Evolutionary conservation across 2,888 invertebrate genomes (phyloP).

Genomic region (Epistrophe grossulariae): DNA sequence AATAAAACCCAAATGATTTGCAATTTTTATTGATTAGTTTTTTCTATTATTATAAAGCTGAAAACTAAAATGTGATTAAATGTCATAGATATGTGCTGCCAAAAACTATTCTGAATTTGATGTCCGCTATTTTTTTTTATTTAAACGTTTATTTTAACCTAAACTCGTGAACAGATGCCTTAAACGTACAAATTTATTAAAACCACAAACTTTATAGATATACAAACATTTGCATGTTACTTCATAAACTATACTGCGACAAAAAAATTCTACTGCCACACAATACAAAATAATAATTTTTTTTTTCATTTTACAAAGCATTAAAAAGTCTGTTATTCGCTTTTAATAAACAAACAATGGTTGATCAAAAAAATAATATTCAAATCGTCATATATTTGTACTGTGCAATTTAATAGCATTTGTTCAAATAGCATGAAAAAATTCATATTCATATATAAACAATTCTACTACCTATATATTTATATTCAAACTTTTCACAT

Average conservation of each 20-base stretch:
- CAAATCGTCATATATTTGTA: background rate
- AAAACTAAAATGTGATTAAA: too few species aligned
- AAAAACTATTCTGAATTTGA: too few species aligned
- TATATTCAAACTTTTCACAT: background rate
- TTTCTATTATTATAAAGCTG: too few species aligned
- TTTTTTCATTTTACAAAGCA: background rate
- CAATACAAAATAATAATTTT: background rate
- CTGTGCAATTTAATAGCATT: background rate
- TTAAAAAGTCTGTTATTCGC: background rate
- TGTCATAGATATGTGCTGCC: too few species aligned
- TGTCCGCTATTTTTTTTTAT: too few species aligned
- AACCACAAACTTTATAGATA: too few species aligned
- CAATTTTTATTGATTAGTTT: too few species aligned
- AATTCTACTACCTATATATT: background rate
- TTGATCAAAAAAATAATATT: background rate
- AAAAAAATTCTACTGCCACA: background rate
- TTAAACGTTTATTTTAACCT: too few species aligned
- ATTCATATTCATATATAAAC: background rate
- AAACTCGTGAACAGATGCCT: too few species aligned
- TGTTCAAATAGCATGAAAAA: conserved; percentile 10
- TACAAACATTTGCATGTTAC: too few species aligned
- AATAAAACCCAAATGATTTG: too few species aligned
- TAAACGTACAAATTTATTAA: too few species aligned
- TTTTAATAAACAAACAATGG: background rate
- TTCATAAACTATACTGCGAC: background rate